These are phyloP conservation scores for Maniola jurtina DNA, from an alignment of 1,140 invertebrate species.

Conservation along the genomic window DNA sequence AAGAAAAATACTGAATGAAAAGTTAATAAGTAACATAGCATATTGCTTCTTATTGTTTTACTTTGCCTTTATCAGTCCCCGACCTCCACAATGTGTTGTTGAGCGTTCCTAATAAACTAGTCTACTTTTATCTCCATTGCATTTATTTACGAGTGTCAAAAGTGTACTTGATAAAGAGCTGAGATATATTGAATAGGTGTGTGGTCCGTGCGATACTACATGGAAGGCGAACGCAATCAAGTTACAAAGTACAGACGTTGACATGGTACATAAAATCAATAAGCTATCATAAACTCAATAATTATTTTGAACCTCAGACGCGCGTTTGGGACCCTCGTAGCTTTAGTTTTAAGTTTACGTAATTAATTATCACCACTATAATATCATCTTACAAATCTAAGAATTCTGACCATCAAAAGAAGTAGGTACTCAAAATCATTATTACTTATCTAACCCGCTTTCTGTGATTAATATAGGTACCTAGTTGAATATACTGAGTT, in stretches of 20 bases:
- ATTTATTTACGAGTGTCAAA: conserved; percentile 45
- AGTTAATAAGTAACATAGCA: background rate
- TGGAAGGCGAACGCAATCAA: conserved; percentile 17
- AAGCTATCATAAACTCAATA: too few relatives aligned
- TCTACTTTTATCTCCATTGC: conserved; percentile 38
- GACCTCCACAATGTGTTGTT: conserved; percentile 29
- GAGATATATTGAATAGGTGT: conserved; percentile 35
- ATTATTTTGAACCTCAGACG: too few relatives aligned
- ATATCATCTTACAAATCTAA: too few relatives aligned
- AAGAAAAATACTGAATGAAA: too few relatives aligned
- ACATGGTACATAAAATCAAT: too few relatives aligned
- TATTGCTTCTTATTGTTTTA: conserved; percentile 11
- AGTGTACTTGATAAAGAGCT: conserved; percentile 39
- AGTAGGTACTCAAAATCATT: conserved; percentile 42
- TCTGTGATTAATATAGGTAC: conserved; percentile 37
- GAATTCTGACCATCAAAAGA: too few relatives aligned
- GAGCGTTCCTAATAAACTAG: conserved; percentile 37
- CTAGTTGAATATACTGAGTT: conserved; percentile 12
- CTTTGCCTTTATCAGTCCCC: conserved; percentile 22
- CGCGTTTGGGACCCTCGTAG: too few relatives aligned
- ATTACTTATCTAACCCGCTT: conserved; percentile 53
- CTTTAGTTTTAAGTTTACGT: too few relatives aligned
- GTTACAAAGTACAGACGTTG: background rate
- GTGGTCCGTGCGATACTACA: conserved; percentile 32
- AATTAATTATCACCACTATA: too few relatives aligned